Evolutionary conservation across 1,140 invertebrate genomes (phyloP), one percentile per base, ranked within the genome.

Genomic region (Stegodyphus dumicola): DNA sequence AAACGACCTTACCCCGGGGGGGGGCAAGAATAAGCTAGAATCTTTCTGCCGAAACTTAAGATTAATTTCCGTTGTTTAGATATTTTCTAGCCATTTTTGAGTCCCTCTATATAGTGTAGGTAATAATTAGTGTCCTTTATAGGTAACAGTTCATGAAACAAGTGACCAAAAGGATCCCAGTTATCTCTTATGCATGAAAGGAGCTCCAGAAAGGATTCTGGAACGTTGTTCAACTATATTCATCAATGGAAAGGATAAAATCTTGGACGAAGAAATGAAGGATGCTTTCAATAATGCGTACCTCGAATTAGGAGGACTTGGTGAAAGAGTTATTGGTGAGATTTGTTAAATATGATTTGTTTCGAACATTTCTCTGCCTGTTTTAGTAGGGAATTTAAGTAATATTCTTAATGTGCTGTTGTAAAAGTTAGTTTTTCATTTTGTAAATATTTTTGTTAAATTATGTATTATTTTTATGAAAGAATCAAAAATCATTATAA

Each of bases 211-310:
- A 84, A 77, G 88, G 51, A 89, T 90, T 15, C 69, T 90, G 18
- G 89, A 90, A 51, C 71, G 88, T 49, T 94, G 92, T 88, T 89
- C 90, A 51, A 91, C 91, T 9, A 92, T 93, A 56, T 87, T 92
- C 52, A 90, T 92, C 74, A 90, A 93, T 81, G 93, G 93, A 76
- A 90, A 92, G 75, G 92, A 92, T 74, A 88, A 90, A 48, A 88
- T 88, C n/a, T 51, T 92, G 65, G 92, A 89, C 90, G 92, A 83
- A 89, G 91, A 89, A 90, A 91, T 90, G 89, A 90, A 86, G 89
- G 91, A 98, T 90, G 96, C 97, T 17, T 99, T 99, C 93, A 99
- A 99, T 91, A 96, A 97, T 90, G 98, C 99, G 7, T 99, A 99
- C 90, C 92, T 99, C 88, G 97, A 99, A 91, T 93, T 99, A 33